Evolutionary conservation across 2,888 invertebrate genomes (phyloP), one percentile per base, ranked within the genome.

Genomic region (Lasioglossum oenotherae): DNA sequence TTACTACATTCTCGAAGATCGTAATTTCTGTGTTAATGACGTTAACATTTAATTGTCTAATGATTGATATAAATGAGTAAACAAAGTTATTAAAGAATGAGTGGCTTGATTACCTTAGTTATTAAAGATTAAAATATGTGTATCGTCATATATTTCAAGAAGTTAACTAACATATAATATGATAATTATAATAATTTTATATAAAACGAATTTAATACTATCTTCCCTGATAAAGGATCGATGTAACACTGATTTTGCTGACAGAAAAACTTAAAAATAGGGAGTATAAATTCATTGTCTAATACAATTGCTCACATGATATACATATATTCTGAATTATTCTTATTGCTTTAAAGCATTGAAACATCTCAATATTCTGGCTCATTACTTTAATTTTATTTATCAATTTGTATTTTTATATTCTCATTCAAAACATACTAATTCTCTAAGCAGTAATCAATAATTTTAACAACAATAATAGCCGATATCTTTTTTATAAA

Each of bases 401-500:
- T 49, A 53, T 27, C 46, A 14, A 23, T 14, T 5, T 44, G 14
- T 74, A n/a, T 73, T 19, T n/a, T 12, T 27, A 23, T 44, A 73
- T 77, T 10, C 2, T 19, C 41, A n/a, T 79, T 16, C 1, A 44
- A n/a, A 57, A 81, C 1, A 23, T 41, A 71, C 8, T 41, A 23
- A n/a, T 71, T 64, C 6, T 12, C 31, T 31, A 44, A 53, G 31
- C 16, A 49, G 53, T 67, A 46, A 80, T n/a, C 1, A 27, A 6
- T n/a, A 57, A 73, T 60, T 64, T 78, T 14, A 16, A n/a, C 72
- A 73, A 4, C 53, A 76, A 75, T 49, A 80, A 14, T 46, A 71
- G 5, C 10, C 23, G 1, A 53, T 31, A 31, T 53, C 3, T 69
- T 14, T 44, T 60, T 23, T 27, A 53, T 19, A 77, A 2, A 10